Evolutionary conservation across 2,797 vertebrate genomes (phyloP).

Genomic region (Gorsachius magnificus): DNA sequence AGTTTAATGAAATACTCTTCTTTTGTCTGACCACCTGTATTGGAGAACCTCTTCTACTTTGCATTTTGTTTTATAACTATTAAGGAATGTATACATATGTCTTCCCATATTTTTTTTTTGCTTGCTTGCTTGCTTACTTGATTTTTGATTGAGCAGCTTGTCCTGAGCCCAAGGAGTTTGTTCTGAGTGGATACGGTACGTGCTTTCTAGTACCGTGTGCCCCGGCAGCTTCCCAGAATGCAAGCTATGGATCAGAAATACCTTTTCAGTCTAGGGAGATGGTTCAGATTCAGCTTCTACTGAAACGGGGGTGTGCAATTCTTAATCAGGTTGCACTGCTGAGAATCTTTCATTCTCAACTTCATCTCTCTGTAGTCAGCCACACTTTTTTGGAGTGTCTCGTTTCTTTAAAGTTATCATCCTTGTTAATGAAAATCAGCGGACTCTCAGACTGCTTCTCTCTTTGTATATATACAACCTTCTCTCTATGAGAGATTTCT

Average conservation of each 20-base stretch:
- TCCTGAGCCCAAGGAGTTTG: not conserved
- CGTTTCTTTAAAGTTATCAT: not conserved
- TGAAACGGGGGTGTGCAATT: fast-evolving
- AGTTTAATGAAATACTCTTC: not conserved
- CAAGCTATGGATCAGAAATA: not conserved
- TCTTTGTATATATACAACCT: not conserved
- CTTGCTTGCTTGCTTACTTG: not conserved
- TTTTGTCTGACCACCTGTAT: not conserved
- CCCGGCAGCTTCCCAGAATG: not conserved
- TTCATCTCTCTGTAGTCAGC: not conserved
- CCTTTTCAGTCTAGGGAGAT: not conserved
- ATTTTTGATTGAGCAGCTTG: not conserved
- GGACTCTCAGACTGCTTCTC: not conserved
- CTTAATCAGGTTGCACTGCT: not conserved
- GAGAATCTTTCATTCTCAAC: not conserved
- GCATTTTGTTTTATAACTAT: not conserved
- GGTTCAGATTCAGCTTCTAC: not conserved
- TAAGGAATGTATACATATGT: not conserved
- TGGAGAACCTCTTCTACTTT: not conserved
- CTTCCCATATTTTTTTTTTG: not conserved
- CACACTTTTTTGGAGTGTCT: not conserved
- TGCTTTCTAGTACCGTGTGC: fast-evolving
- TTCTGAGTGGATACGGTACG: not conserved
- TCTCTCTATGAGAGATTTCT: not conserved
- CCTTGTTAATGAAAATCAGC: not conserved